A percentile compares a stretch with the other conserved stretches of the same genome.
Conservation (phyloP, 2,888 invertebrate species). For the Omphaloscelis lunosa region DNA sequence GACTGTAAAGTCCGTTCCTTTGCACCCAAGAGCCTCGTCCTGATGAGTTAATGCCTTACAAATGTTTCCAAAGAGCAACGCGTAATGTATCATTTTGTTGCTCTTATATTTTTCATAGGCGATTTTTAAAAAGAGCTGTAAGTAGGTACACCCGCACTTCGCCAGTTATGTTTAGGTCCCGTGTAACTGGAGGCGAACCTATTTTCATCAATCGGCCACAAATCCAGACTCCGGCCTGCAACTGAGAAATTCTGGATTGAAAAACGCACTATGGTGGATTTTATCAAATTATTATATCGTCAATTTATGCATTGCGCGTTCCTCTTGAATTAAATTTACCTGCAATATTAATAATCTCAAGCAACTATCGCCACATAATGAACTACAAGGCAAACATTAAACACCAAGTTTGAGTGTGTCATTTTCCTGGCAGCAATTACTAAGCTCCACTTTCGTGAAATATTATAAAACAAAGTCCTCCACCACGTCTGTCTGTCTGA, state of each 20-base stretch:
- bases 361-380: neutral
- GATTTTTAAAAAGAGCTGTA: neutral
- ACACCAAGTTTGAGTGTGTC: neutral
- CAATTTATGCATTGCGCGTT: neutral
- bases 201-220: neutral
- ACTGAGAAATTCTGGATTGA: neutral
- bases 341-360: neutral
- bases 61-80: slow-evolving; percentile 24
- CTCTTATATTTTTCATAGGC: slow-evolving; percentile 38
- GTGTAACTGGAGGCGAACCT: neutral
- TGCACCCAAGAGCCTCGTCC: slow-evolving; percentile 5
- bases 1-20: slow-evolving; percentile 27
- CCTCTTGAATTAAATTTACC: neutral
- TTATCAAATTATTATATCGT: neutral
- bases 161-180: neutral
- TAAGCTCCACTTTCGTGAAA: neutral
- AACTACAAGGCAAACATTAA: neutral
- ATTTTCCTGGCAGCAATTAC: neutral
- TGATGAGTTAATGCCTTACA: slow-evolving; percentile 40
- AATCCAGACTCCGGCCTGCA: neutral
- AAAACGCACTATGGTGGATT: neutral
- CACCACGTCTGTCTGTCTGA: too few relatives aligned
- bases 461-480: too few relatives aligned
- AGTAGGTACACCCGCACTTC: neutral
- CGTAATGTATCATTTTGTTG: slow-evolving; percentile 21